phyloP scores from a whole-genome alignment of 2,113 vertebrate species.

The Protobothrops flavoviridis region DNA sequence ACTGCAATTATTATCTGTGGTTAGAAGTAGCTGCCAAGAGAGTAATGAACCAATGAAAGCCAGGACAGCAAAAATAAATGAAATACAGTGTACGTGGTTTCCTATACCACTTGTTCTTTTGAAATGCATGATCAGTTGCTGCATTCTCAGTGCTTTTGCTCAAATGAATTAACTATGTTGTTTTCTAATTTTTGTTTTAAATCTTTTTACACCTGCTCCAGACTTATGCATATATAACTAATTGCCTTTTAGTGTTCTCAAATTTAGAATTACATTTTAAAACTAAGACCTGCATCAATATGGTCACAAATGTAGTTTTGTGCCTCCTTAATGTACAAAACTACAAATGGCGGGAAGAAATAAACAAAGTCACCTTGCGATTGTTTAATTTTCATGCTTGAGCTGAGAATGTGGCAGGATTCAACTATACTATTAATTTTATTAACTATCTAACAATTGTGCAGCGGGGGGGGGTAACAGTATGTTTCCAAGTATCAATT shows the following conservation, averaged over 20 bases:
- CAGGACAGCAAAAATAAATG: slow-evolving; percentile 61
- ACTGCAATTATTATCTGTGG: neutral
- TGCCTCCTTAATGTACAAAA: neutral
- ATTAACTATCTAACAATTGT: neutral
- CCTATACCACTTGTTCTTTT: slow-evolving; percentile 10
- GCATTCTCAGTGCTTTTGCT: slow-evolving; percentile 11
- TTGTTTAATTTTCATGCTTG: neutral
- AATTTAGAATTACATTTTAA: neutral
- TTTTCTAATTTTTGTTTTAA: slow-evolving; percentile 34
- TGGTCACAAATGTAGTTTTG: neutral
- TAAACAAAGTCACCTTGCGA: neutral
- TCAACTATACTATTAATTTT: neutral
- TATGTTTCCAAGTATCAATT: slow-evolving; percentile 33
- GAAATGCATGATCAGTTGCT: slow-evolving; percentile 53
- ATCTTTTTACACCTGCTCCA: slow-evolving; percentile 62
- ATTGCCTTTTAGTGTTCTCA: slow-evolving; percentile 53
- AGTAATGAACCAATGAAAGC: slow-evolving; percentile 36
- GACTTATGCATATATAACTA: slow-evolving; percentile 61
- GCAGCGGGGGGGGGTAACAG: neutral
- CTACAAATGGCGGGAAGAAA: neutral
- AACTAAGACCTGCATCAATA: neutral
- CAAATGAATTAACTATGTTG: fast-evolving
- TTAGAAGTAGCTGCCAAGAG: neutral
- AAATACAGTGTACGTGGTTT: neutral
- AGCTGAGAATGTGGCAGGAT: neutral